Percentiles rank a stretch among this genome's conserved stretches.
These are phyloP conservation scores for Hydriomena furcata DNA, from an alignment of 2,888 invertebrate species.

Conservation along the genomic window DNA sequence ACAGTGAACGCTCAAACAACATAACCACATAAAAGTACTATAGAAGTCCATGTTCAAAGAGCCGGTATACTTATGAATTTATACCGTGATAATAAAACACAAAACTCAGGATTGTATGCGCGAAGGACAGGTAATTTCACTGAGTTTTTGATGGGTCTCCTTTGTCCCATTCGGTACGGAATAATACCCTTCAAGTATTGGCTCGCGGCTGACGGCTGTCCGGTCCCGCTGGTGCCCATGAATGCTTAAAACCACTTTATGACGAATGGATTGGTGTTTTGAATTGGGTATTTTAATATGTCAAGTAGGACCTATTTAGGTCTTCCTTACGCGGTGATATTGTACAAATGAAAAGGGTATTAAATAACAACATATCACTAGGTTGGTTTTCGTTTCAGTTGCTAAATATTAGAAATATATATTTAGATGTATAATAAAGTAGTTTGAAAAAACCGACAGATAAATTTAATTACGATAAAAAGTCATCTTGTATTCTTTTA, in stretches of 20 bases:
- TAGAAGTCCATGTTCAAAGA: neutral
- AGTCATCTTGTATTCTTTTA: too few species aligned
- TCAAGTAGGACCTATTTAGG: too few species aligned
- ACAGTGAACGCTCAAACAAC: too few species aligned
- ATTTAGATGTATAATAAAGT: too few species aligned
- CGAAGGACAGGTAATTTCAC: constrained; percentile 19
- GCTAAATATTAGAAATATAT: too few species aligned
- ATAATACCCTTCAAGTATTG: constrained; percentile 25
- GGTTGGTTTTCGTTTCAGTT: too few species aligned
- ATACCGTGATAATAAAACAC: constrained; percentile 18
- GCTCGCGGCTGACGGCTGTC: constrained; percentile 13
- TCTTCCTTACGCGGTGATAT: too few species aligned
- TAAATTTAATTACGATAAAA: too few species aligned
- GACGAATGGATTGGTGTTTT: constrained; percentile 10
- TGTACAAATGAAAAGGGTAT: too few species aligned
- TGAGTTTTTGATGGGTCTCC: constrained; percentile 23
- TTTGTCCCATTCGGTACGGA: constrained; percentile 19
- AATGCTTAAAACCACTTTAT: constrained; percentile 16
- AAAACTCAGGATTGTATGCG: constrained; percentile 15
- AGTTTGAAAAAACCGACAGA: too few species aligned
- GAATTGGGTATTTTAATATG: neutral
- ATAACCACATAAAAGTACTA: neutral
- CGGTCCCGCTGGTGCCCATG: constrained; percentile 10
- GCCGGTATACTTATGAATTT: constrained; percentile 5
- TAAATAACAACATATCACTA: too few species aligned